Conservation (phyloP, 2,113 vertebrate species). For the Willisornis vidua region DNA sequence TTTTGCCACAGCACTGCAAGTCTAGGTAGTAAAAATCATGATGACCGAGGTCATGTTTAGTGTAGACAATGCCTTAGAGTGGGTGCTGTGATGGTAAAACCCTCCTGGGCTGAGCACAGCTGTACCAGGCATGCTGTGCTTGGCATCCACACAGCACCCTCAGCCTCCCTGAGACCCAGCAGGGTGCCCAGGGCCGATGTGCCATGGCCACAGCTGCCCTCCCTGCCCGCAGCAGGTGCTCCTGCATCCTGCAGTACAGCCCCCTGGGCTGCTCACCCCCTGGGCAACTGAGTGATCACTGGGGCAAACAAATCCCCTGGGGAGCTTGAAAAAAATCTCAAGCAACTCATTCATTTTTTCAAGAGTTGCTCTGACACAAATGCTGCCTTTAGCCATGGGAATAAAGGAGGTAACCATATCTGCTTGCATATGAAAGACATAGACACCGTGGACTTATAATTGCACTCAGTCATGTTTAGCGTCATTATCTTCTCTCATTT, state of each 20-base stretch:
- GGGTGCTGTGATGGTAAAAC: background rate
- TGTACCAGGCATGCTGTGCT: background rate
- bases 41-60: background rate
- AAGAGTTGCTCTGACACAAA: background rate
- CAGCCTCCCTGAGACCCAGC: background rate
- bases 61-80: background rate
- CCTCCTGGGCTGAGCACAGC: background rate
- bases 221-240: background rate
- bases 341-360: background rate
- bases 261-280: background rate
- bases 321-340: background rate
- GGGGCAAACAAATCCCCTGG: background rate
- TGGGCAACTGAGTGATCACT: background rate
- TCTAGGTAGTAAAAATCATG: background rate
- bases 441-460: background rate
- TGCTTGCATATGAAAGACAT: background rate
- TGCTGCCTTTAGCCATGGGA: background rate
- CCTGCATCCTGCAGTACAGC: background rate
- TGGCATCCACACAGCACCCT: background rate
- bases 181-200: fast-evolving
- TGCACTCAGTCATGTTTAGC: background rate
- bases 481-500: constrained; percentile 27
- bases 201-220: background rate
- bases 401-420: constrained; percentile 14
- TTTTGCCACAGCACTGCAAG: background rate